These are phyloP conservation scores for Ursus arctos DNA, from an alignment of 2,113 vertebrate species.

Conservation along the genomic window DNA sequence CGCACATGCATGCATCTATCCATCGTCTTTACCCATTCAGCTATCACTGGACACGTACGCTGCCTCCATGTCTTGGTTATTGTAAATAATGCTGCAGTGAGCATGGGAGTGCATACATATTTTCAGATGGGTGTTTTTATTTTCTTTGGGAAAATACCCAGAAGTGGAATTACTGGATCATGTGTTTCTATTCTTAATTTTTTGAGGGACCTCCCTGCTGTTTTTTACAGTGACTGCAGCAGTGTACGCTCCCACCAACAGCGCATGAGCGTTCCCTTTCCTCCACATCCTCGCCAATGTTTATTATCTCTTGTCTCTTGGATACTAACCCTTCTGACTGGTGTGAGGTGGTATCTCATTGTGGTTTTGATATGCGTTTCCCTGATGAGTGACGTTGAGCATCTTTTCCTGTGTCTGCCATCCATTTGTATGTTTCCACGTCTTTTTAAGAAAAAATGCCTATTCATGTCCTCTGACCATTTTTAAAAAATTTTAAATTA, in stretches of 20 bases:
- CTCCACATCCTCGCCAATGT: neutral
- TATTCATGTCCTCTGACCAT: neutral
- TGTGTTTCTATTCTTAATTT: neutral
- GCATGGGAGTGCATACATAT: neutral
- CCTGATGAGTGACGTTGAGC: neutral
- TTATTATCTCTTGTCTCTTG: neutral
- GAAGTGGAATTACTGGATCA: neutral
- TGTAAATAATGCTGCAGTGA: neutral
- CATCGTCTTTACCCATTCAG: neutral
- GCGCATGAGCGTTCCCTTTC: neutral
- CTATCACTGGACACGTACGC: neutral
- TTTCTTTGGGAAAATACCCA: neutral
- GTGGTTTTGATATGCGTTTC: neutral
- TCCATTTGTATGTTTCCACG: neutral
- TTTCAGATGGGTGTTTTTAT: neutral
- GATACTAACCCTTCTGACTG: neutral
- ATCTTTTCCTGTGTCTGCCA: neutral
- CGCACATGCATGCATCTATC: neutral
- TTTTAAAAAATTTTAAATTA: neutral
- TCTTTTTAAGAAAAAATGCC: neutral
- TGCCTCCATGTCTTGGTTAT: neutral
- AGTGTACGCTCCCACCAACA: neutral
- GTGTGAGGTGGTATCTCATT: neutral
- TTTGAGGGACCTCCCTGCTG: neutral
- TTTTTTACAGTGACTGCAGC: neutral